phyloP scores from a whole-genome alignment of 2,888 invertebrate species.

The Parasteatoda lunata region DNA sequence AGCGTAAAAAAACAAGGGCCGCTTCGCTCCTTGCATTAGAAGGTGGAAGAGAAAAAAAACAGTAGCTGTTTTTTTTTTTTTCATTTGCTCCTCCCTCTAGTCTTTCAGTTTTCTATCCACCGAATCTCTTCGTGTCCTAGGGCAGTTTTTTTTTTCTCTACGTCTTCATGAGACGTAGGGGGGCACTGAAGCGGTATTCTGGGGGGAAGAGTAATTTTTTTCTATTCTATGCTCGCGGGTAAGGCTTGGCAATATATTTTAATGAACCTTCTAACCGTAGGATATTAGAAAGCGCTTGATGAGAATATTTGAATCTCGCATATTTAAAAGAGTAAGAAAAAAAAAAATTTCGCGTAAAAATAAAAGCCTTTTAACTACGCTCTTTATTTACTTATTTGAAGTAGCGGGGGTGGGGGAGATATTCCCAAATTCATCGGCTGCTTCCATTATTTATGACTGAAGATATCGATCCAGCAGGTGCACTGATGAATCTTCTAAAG shows the following conservation, averaged over 20 bases:
- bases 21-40: slow-evolving; percentile 65
- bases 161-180: slow-evolving; percentile 19
- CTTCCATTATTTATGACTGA: slow-evolving; percentile 66
- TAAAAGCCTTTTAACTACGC: slow-evolving; percentile 68
- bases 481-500: slow-evolving; percentile 15
- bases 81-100: slow-evolving; percentile 6
- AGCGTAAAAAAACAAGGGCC: slow-evolving; percentile 67
- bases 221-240: slow-evolving; percentile 64
- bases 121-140: slow-evolving; percentile 62
- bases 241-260: slow-evolving; percentile 68
- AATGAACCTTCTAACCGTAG: slow-evolving; percentile 68
- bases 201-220: slow-evolving; percentile 43
- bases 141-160: slow-evolving; percentile 61
- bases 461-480: slow-evolving; percentile 56
- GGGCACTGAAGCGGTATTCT: slow-evolving; percentile 56
- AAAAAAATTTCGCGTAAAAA: slow-evolving; percentile 47
- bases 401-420: slow-evolving; percentile 11
- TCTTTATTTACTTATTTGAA: slow-evolving; percentile 66
- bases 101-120: slow-evolving; percentile 59
- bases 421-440: slow-evolving; percentile 63
- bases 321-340: slow-evolving; percentile 57
- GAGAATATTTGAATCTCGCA: slow-evolving; percentile 67
- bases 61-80: slow-evolving; percentile 46
- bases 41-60: slow-evolving; percentile 28
- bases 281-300: slow-evolving; percentile 69